Base-by-base conservation (phyloP, 2,113 vertebrate species). In the Oceanites oceanicus region DNA sequence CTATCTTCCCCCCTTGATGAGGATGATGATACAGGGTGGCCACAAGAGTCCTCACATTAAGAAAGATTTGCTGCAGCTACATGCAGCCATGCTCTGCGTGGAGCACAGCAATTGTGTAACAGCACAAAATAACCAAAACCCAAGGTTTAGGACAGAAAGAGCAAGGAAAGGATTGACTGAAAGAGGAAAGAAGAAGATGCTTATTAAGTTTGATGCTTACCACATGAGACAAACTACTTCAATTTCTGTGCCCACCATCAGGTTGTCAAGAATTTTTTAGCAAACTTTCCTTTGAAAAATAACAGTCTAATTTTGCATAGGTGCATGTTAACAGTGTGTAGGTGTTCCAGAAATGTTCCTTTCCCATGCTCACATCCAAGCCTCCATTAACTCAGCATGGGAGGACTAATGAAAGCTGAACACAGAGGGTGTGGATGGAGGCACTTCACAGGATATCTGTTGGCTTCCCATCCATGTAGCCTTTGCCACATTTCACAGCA, bases 371-470 rank as follows among this genome's bases (percentile, higher is more conserved):
- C 8, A 36, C 44, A 52, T n/a, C 63, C 59, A 83, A 65, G 14
- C 40, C 38, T 77, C 22, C 15, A 5, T 32, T 50, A 63, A 13
- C 42, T 81, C 38, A 42, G 36, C 25, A 18, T 13, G 13, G 30
- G n/a, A 68, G 3, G 52, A 85, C 52, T 42, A 7, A 20, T 25
- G 21, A 52, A 86, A 76, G 72, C 50, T n/a, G 72, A 91, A 66
- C 0, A 0, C 23, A 63, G 68, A 78, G 23, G 29, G 45, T 55
- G 42, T 36, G 7, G 52, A 26, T 75, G 21, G 15, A 84, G 34
- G 22, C 36, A n/a, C 49, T 49, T 73, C 7, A 32, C 15, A 67
- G 50, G 21, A 53, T 49, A 13, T 45, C 58, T 63, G 21, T 6
- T 74, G 47, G 10, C n/a, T 95, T 90, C 83, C 20, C 55, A 59